phyloP scores from a whole-genome alignment of 2,888 invertebrate species.

The Andrena haemorrhoa region DNA sequence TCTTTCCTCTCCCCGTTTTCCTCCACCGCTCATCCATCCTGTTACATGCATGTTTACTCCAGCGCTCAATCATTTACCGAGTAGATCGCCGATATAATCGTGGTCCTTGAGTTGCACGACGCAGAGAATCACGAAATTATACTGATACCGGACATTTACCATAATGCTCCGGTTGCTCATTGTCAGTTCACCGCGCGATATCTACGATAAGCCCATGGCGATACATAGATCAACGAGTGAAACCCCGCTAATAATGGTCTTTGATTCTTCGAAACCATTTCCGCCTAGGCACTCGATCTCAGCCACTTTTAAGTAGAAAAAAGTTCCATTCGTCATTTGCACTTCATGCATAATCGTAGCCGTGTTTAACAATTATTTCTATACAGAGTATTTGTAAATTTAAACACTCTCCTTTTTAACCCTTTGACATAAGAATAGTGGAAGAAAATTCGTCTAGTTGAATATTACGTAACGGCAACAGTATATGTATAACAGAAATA shows the following conservation, averaged over 20 bases:
- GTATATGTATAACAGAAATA: too few relatives aligned
- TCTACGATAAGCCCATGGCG: conserved; percentile 23
- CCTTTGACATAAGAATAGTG: too few relatives aligned
- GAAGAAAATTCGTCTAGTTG: too few relatives aligned
- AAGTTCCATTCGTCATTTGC: too few relatives aligned
- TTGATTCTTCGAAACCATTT: background rate
- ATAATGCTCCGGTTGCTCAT: conserved; percentile 11
- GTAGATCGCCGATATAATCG: conserved; percentile 19
- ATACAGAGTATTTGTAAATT: too few relatives aligned
- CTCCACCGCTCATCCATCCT: background rate
- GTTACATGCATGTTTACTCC: background rate
- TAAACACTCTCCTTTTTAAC: too few relatives aligned
- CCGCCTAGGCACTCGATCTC: background rate
- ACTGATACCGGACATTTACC: conserved; percentile 18
- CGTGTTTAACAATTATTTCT: too few relatives aligned
- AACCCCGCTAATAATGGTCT: background rate
- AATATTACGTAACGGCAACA: too few relatives aligned
- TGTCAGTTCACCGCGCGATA: background rate
- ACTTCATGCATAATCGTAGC: too few relatives aligned
- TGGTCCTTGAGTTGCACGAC: background rate
- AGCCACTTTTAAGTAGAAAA: too few relatives aligned
- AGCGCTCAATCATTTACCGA: conserved; percentile 42
- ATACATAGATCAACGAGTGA: conserved; percentile 11
- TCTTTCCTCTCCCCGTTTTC: background rate
- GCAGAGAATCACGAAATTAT: conserved; percentile 36